These are phyloP conservation scores for Zaprionus bogoriensis DNA, from an alignment of 2,888 invertebrate genomes.

Conservation along the genomic window DNA sequence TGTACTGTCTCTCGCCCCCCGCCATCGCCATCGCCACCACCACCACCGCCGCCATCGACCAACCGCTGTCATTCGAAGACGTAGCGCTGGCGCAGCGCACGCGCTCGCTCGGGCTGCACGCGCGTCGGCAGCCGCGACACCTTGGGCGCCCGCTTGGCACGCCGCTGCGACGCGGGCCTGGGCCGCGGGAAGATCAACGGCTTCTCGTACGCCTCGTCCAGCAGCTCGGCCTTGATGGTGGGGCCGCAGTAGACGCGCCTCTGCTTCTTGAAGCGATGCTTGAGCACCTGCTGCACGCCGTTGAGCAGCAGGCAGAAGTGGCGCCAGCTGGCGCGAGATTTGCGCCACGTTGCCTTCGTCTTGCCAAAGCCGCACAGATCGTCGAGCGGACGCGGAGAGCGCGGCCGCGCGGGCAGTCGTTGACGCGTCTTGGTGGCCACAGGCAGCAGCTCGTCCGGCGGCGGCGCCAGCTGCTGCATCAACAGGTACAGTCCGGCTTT, in stretches of 20 bases:
- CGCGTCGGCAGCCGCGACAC: slow-evolving; percentile 50
- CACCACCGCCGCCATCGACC: too few relatives aligned
- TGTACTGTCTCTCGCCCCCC: background rate
- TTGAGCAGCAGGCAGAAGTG: slow-evolving; percentile 64
- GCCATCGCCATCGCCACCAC: too few relatives aligned
- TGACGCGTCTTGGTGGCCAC: background rate
- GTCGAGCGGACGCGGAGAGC: slow-evolving; percentile 15
- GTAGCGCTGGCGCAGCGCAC: slow-evolving; percentile 72
- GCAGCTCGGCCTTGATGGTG: slow-evolving; percentile 40
- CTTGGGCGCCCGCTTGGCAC: slow-evolving; percentile 22
- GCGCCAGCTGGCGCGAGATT: slow-evolving; percentile 62
- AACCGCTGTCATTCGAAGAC: slow-evolving; percentile 78
- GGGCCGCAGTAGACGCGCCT: slow-evolving; percentile 67
- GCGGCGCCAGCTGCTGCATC: slow-evolving; percentile 47
- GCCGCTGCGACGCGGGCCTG: slow-evolving; percentile 13
- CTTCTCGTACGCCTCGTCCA: slow-evolving; percentile 40
- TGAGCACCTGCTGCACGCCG: slow-evolving; percentile 70
- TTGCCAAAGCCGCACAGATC: slow-evolving; percentile 49
- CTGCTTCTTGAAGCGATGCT: slow-evolving; percentile 68
- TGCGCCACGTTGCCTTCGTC: slow-evolving; percentile 32
- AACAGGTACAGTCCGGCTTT: slow-evolving; percentile 41
- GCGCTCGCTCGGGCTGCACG: slow-evolving; percentile 68
- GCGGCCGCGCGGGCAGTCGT: background rate
- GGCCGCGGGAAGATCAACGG: slow-evolving; percentile 52
- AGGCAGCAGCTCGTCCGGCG: slow-evolving; percentile 5